phyloP scores from a whole-genome alignment of 2,113 vertebrate species.

The Paradoxurus hermaphroditus region DNA sequence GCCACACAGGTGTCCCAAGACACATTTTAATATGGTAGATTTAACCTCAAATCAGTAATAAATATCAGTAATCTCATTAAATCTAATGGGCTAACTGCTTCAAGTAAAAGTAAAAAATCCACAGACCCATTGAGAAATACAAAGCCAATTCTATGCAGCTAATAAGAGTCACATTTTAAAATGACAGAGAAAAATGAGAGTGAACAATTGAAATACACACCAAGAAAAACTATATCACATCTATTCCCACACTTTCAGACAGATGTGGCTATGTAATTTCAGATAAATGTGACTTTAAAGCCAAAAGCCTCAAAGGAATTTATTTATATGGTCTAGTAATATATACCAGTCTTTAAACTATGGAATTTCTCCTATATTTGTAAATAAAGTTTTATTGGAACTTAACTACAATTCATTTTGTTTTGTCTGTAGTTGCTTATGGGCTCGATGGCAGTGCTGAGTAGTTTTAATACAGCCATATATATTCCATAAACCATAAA shows the following conservation, averaged over 20 bases:
- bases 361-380: background rate
- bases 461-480: background rate
- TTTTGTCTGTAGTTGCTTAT: background rate
- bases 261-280: background rate
- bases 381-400: background rate
- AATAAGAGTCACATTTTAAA: background rate
- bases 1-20: too few species aligned
- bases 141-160: background rate
- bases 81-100: background rate
- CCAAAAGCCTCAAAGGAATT: background rate
- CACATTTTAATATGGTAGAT: background rate
- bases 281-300: background rate
- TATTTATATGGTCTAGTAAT: background rate
- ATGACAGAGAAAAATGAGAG: background rate
- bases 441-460: background rate
- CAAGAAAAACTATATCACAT: background rate
- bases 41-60: background rate
- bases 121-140: background rate
- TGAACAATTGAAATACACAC: background rate
- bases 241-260: rapidly evolving
- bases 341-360: background rate
- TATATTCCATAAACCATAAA: background rate
- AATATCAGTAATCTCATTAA: background rate
- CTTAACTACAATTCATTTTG: background rate
- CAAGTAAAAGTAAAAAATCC: background rate